These are phyloP conservation scores for Tiaroga cobitis DNA, from an alignment of 2,797 vertebrate genomes.

Conservation along the genomic window DNA sequence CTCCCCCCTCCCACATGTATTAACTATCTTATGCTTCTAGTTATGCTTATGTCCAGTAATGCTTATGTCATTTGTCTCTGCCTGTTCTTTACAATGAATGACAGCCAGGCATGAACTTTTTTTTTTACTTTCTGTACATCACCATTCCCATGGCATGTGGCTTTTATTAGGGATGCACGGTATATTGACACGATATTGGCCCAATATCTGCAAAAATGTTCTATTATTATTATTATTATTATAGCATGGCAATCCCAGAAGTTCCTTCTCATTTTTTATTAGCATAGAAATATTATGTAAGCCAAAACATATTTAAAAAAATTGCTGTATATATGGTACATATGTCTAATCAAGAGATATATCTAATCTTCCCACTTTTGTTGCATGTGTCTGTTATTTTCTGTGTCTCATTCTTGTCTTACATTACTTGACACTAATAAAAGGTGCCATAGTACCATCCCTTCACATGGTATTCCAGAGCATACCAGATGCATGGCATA, in stretches of 20 bases:
- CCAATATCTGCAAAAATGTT: background rate
- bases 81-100: slow-evolving; percentile 52
- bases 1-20: background rate
- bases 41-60: slow-evolving; percentile 22
- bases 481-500: background rate
- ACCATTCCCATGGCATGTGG: slow-evolving; percentile 24
- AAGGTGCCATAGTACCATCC: background rate
- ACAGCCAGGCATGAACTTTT: slow-evolving; percentile 50
- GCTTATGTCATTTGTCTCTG: slow-evolving; percentile 24
- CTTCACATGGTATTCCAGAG: background rate
- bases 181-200: background rate
- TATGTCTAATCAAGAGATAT: background rate
- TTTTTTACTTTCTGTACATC: slow-evolving; percentile 13
- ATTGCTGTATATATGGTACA: no score
- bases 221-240: background rate
- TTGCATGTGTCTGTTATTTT: background rate
- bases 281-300: background rate
- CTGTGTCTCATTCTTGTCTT: background rate
- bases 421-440: background rate
- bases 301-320: background rate
- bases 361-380: background rate
- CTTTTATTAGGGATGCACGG: background rate
- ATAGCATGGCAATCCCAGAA: background rate
- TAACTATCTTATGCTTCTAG: slow-evolving; percentile 13
- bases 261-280: background rate